phyloP scores from a whole-genome alignment of 2,113 vertebrate genomes.

The Rhineura floridana region DNA sequence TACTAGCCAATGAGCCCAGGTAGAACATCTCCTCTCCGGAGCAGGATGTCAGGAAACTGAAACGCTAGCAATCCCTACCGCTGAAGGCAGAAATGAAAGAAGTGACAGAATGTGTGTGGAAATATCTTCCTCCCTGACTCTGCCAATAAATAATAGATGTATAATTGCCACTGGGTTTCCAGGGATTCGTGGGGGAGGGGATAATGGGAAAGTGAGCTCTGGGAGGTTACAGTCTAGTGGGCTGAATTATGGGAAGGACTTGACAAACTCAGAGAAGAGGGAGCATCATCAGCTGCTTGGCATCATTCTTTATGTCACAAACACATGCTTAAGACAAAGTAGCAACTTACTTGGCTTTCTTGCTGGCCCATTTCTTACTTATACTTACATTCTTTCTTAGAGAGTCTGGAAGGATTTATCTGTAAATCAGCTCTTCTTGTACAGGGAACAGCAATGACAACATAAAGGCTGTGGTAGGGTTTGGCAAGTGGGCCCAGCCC shows the following conservation, averaged over 20 bases:
- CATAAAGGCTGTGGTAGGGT: not conserved
- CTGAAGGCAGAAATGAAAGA: not conserved
- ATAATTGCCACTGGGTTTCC: not conserved
- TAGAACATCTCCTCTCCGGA: not conserved
- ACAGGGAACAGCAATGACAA: not conserved
- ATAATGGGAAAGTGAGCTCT: not conserved
- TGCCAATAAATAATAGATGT: not conserved
- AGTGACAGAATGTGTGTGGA: not conserved
- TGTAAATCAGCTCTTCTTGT: not conserved
- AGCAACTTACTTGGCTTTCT: not conserved
- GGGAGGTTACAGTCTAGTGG: not conserved
- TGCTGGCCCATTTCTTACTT: not conserved
- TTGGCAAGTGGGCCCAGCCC: not conserved
- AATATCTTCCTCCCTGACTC: not conserved
- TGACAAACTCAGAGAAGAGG: not conserved
- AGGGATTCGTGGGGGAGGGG: not conserved
- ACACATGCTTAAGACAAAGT: not conserved
- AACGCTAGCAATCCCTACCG: not conserved
- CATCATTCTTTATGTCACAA: not conserved
- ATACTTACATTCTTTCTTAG: not conserved
- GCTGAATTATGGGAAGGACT: not conserved
- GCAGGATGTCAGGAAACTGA: not conserved
- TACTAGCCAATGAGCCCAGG: not conserved
- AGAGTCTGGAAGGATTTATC: not conserved
- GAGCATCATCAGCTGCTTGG: not conserved